These are phyloP conservation scores for Danio albolineatus DNA, from an alignment of 2,797 vertebrate species.

Conservation along the genomic window DNA sequence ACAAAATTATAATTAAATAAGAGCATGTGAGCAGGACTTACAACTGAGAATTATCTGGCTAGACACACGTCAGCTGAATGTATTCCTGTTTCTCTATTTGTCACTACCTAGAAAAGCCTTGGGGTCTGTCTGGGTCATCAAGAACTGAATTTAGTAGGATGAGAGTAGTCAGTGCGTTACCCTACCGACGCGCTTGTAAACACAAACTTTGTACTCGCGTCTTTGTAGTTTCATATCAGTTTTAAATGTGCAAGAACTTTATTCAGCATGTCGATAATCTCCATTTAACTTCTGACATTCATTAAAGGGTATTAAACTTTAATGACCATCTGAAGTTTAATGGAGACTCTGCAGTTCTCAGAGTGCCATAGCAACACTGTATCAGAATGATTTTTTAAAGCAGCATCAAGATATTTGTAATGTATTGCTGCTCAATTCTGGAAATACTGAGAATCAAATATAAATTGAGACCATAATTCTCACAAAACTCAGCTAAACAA, in stretches of 20 bases:
- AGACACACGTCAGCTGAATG: conserved; percentile 58
- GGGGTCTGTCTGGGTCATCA: conserved; percentile 48
- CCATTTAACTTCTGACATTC: conserved; percentile 37
- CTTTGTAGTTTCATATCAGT: background rate
- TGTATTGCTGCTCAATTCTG: background rate
- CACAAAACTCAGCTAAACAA: no score
- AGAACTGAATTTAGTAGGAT: conserved; percentile 32
- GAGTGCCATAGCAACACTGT: conserved; percentile 15
- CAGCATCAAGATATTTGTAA: background rate
- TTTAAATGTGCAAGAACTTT: background rate
- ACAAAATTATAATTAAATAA: conserved; percentile 59
- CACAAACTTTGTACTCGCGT: conserved; percentile 1
- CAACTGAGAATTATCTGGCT: conserved; percentile 51
- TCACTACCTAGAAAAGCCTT: conserved; percentile 48
- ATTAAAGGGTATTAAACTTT: conserved; percentile 31
- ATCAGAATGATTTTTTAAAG: conserved; percentile 12
- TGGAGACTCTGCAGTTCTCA: conserved; percentile 3
- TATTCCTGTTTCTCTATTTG: conserved; percentile 56
- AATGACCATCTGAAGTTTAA: conserved; percentile 37
- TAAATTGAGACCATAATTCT: no score
- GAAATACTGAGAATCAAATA: no score
- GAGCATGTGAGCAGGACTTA: conserved; percentile 57
- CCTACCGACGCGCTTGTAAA: conserved; percentile 12
- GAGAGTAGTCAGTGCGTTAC: background rate
- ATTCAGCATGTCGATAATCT: background rate